Evolutionary conservation across 2,888 invertebrate genomes (phyloP).

Genomic region (Dinocampus coccinellae): DNA sequence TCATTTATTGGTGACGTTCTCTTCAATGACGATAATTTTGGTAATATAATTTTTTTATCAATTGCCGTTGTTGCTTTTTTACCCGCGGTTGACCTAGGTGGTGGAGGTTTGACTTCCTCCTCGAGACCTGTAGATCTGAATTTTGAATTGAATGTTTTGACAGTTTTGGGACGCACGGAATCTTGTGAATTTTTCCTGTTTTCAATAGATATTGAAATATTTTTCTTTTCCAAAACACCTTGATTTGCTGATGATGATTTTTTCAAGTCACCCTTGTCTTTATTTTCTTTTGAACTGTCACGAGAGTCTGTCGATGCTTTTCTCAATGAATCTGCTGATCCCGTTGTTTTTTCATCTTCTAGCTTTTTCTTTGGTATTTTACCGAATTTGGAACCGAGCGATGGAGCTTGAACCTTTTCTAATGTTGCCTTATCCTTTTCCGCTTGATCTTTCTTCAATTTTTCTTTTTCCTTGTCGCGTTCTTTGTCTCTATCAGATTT

Average conservation of each 20-base stretch:
- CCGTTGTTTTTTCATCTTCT: constrained; percentile 66
- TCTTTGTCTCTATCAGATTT: constrained; percentile 65
- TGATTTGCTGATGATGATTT: constrained; percentile 56
- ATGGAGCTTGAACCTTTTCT: constrained; percentile 77
- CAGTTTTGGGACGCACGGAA: constrained; percentile 85
- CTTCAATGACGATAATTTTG: constrained; percentile 71
- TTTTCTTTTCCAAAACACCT: constrained; percentile 72
- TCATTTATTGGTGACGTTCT: constrained; percentile 68
- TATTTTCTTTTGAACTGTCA: constrained; percentile 64
- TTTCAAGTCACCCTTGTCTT: constrained; percentile 63
- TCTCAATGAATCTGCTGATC: constrained; percentile 42
- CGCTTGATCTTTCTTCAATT: constrained; percentile 70
- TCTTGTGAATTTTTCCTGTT: constrained; percentile 77
- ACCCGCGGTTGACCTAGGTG: constrained; percentile 76
- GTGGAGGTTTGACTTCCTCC: constrained; percentile 89
- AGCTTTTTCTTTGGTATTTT: constrained; percentile 82
- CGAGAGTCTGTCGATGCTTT: constrained; percentile 63
- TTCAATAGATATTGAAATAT: constrained; percentile 86
- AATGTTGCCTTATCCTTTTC: constrained; percentile 80
- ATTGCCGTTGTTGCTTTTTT: constrained; percentile 72
- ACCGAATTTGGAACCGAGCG: constrained; percentile 79
- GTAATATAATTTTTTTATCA: constrained; percentile 64
- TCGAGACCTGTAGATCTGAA: constrained; percentile 92
- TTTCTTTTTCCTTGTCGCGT: constrained; percentile 71
- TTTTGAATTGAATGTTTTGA: constrained; percentile 91